Percentiles rank a stretch among this genome's conserved stretches.
These are phyloP conservation scores for Poeciliopsis retropinna DNA, from an alignment of 2,113 vertebrate species.

Conservation along the genomic window DNA sequence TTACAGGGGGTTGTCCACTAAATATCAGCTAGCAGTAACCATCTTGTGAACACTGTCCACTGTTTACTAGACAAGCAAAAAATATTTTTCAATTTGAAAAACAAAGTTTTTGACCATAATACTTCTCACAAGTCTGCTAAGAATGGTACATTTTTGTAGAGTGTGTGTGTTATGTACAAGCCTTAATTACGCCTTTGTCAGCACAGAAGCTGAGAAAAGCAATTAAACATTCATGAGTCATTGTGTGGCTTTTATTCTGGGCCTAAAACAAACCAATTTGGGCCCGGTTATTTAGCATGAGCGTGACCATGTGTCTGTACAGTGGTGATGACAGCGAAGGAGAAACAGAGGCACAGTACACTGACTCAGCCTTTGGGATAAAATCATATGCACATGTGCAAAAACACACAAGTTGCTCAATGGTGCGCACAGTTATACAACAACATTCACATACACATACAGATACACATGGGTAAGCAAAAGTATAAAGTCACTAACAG, in stretches of 20 bases:
- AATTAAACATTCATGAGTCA: constrained; percentile 65
- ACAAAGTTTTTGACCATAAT: constrained; percentile 33
- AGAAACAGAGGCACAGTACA: constrained; percentile 43
- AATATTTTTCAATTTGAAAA: constrained; percentile 25
- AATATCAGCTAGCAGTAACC: background rate
- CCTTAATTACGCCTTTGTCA: constrained; percentile 66
- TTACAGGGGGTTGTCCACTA: too few relatives aligned
- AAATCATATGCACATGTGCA: background rate
- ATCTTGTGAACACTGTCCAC: constrained; percentile 3
- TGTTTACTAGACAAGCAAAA: constrained; percentile 17
- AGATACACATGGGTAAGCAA: constrained; percentile 10
- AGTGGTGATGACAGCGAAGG: constrained; percentile 35
- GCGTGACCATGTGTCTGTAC: constrained; percentile 47
- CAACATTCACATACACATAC: background rate
- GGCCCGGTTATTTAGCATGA: constrained; percentile 55
- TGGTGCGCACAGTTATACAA: constrained; percentile 20
- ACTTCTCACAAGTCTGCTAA: constrained; percentile 45
- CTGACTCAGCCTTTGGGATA: constrained; percentile 34
- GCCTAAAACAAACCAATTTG: constrained; percentile 55
- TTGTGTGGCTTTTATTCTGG: constrained; percentile 55
- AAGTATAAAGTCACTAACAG: constrained; percentile 11
- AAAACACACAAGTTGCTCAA: constrained; percentile 20
- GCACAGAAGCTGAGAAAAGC: constrained; percentile 55
- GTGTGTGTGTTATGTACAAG: constrained; percentile 46
- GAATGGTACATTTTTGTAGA: constrained; percentile 48